These are phyloP conservation scores for Podiceps cristatus DNA, from an alignment of 2,113 vertebrate genomes.

Conservation along the genomic window DNA sequence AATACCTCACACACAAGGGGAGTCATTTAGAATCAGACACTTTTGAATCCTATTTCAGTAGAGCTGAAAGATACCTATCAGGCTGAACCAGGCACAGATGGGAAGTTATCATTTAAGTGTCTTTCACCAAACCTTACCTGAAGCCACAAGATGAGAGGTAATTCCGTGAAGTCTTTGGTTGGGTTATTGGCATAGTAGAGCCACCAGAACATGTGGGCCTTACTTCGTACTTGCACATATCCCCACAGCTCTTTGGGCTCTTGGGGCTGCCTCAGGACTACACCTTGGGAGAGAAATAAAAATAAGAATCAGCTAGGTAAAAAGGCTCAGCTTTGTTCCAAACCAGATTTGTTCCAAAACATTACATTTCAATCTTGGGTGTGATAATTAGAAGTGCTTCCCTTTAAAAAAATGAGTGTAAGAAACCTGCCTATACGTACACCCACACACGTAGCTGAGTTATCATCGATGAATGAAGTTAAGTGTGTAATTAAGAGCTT, in stretches of 20 bases:
- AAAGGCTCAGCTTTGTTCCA: neutral
- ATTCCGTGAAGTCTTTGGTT: constrained; percentile 74
- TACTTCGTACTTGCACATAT: constrained; percentile 88
- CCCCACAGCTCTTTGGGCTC: constrained; percentile 83
- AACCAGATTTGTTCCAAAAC: neutral
- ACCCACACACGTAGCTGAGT: neutral
- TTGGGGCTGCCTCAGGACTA: neutral
- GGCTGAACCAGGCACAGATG: neutral
- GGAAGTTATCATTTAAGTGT: neutral
- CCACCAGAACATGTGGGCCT: constrained; percentile 98
- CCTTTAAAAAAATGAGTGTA: neutral
- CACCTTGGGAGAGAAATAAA: constrained; percentile 38
- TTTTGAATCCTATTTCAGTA: neutral
- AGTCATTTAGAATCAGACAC: neutral
- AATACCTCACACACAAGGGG: neutral
- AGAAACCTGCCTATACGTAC: neutral
- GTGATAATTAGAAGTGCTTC: neutral
- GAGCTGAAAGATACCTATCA: neutral
- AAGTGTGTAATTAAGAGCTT: neutral
- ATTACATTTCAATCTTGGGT: neutral
- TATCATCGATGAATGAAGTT: neutral
- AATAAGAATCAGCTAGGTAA: neutral
- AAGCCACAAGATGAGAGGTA: constrained; percentile 95
- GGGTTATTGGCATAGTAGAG: constrained; percentile 86
- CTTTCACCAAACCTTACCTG: constrained; percentile 80